phyloP scores from a whole-genome alignment of 2,888 invertebrate genomes.

The Drosophila kambysellisi region DNA sequence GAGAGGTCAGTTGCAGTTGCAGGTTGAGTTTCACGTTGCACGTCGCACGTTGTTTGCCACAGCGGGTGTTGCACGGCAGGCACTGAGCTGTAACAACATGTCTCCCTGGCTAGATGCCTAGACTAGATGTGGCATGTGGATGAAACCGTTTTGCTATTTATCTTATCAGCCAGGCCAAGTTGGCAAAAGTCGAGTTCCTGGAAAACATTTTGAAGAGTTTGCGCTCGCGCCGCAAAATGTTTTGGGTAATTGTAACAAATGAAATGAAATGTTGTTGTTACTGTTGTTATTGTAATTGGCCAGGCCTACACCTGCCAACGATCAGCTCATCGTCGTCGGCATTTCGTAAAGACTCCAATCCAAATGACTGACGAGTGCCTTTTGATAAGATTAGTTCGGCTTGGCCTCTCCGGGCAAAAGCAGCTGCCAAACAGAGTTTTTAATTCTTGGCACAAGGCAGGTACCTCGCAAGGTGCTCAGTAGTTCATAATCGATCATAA shows the following conservation, averaged over 20 bases:
- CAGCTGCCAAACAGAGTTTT: constrained; percentile 37
- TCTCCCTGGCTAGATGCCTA: constrained; percentile 30
- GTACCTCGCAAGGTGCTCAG: constrained; percentile 46
- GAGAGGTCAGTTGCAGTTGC: constrained; percentile 9
- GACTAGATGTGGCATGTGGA: constrained; percentile 50
- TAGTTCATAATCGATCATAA: constrained; percentile 67
- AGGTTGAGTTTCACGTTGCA: background rate
- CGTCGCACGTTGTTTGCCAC: constrained; percentile 32
- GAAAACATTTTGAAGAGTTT: constrained; percentile 37
- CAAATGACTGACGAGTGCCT: constrained; percentile 59
- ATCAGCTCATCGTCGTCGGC: constrained; percentile 30
- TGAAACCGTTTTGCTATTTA: constrained; percentile 65
- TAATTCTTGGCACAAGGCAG: constrained; percentile 47
- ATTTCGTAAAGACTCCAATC: constrained; percentile 46
- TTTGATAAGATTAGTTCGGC: constrained; percentile 74
- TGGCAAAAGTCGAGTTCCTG: constrained; percentile 60
- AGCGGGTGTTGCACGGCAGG: constrained; percentile 57
- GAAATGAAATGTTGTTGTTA: constrained; percentile 33
- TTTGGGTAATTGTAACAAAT: constrained; percentile 75
- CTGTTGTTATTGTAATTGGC: constrained; percentile 11
- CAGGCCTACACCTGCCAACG: constrained; percentile 61
- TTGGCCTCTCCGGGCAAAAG: constrained; percentile 19
- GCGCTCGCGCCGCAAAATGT: constrained; percentile 54
- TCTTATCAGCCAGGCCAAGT: constrained; percentile 65
- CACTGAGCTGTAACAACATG: constrained; percentile 32